Evolutionary conservation across 2,797 vertebrate genomes (phyloP).

Genomic region (Cuculus canorus): DNA sequence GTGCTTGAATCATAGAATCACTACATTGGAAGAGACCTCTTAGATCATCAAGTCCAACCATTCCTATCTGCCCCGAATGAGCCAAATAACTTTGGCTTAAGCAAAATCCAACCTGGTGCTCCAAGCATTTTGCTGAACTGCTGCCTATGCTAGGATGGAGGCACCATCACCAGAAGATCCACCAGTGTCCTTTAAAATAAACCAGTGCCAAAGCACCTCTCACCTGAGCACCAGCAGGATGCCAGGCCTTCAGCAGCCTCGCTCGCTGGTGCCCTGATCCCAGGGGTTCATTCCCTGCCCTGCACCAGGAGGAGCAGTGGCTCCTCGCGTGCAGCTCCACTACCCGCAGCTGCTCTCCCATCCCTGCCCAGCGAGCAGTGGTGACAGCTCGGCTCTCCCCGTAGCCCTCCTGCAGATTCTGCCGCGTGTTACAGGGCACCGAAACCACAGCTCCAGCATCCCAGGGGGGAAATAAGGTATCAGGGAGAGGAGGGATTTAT

Average conservation of each 20-base stretch:
- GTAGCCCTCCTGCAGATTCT: not conserved
- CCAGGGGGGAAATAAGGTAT: not conserved
- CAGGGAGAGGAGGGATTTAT: not conserved
- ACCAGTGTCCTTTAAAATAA: not conserved
- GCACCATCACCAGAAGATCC: not conserved
- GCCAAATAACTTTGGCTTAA: not conserved
- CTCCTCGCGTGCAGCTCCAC: not conserved
- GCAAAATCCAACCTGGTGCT: not conserved
- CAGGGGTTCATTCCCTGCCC: not conserved
- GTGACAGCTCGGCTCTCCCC: not conserved
- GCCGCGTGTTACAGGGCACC: accelerated
- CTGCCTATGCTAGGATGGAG: accelerated
- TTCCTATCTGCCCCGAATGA: no score
- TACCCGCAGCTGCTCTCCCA: not conserved
- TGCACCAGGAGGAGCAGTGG: not conserved
- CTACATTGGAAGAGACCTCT: no score
- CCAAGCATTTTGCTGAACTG: not conserved
- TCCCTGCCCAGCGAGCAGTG: not conserved
- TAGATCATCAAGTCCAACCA: no score
- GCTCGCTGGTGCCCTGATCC: not conserved
- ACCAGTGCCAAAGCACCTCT: not conserved
- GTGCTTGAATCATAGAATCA: no score
- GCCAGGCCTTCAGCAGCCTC: not conserved
- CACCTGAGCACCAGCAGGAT: not conserved
- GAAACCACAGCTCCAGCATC: not conserved